phyloP scores from a whole-genome alignment of 2,888 invertebrate genomes.

The Andrena praecox region DNA sequence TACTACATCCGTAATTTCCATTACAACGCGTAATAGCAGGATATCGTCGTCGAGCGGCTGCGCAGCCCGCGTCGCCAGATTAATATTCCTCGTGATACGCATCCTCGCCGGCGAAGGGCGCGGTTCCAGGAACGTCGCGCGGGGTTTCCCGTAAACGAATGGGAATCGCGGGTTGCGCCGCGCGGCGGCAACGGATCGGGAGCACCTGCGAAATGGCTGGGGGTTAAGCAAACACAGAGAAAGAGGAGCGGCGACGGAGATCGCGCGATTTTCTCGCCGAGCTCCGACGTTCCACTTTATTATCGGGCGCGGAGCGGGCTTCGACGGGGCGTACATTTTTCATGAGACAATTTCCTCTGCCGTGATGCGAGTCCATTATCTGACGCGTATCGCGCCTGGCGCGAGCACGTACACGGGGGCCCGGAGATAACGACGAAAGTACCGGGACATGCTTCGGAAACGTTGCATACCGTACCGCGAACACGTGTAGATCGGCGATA shows the following conservation, averaged over 20 bases:
- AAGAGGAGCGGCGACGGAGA: neutral
- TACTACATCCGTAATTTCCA: slow-evolving; percentile 27
- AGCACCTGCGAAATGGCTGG: slow-evolving; percentile 2
- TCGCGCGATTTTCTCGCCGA: slow-evolving; percentile 53
- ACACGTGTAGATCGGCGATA: slow-evolving; percentile 80
- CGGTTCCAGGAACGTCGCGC: slow-evolving; percentile 34
- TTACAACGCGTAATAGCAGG: slow-evolving; percentile 13
- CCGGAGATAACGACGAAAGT: slow-evolving; percentile 66
- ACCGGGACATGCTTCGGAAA: slow-evolving; percentile 69
- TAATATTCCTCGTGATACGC: slow-evolving; percentile 30
- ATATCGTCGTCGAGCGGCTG: neutral
- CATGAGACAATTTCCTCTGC: slow-evolving; percentile 79
- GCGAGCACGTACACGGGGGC: slow-evolving; percentile 36
- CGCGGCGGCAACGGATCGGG: neutral
- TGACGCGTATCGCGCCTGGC: slow-evolving; percentile 64
- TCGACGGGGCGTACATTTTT: slow-evolving; percentile 76
- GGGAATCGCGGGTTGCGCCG: slow-evolving; percentile 7
- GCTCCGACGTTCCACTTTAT: slow-evolving; percentile 64
- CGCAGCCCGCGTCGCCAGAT: neutral
- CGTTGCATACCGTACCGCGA: slow-evolving; percentile 67
- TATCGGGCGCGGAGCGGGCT: slow-evolving; percentile 51
- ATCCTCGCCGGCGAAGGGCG: neutral
- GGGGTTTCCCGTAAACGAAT: neutral
- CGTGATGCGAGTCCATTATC: slow-evolving; percentile 77
- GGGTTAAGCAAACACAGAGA: slow-evolving; percentile 40